A percentile compares a stretch with the other conserved stretches of the same genome.
Conservation (phyloP, 2,113 vertebrate species). For the Rhodinocichla rosea region DNA sequence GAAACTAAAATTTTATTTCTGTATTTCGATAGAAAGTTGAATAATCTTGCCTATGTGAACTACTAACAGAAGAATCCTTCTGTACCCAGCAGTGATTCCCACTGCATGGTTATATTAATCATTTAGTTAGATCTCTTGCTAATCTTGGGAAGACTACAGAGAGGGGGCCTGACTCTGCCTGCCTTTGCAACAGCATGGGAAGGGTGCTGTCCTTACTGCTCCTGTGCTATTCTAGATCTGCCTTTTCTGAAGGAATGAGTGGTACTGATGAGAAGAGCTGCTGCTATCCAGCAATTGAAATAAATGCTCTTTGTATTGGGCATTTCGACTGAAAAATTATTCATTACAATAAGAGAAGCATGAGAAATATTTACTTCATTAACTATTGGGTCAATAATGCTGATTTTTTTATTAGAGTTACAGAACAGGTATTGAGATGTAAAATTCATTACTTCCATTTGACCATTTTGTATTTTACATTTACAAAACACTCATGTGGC, state of each 20-base stretch:
- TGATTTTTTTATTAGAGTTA: not conserved
- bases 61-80: not conserved
- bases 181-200: not conserved
- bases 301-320: not conserved
- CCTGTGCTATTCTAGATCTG: not conserved
- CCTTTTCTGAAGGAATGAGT: not conserved
- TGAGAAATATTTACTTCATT: not conserved
- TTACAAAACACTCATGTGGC: not conserved
- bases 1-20: not conserved
- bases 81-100: not conserved
- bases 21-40: not conserved
- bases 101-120: not conserved
- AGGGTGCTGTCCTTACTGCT: not conserved
- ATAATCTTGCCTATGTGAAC: not conserved
- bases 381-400: not conserved
- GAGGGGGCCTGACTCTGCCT: not conserved
- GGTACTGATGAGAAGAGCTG: rapidly evolving
- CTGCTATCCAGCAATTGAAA: not conserved
- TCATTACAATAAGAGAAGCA: not conserved
- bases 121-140: not conserved
- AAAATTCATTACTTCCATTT: not conserved
- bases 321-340: not conserved
- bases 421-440: not conserved
- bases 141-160: not conserved
- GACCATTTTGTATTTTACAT: not conserved